Conservation (phyloP, 2,113 vertebrate species). For the human region DNA sequence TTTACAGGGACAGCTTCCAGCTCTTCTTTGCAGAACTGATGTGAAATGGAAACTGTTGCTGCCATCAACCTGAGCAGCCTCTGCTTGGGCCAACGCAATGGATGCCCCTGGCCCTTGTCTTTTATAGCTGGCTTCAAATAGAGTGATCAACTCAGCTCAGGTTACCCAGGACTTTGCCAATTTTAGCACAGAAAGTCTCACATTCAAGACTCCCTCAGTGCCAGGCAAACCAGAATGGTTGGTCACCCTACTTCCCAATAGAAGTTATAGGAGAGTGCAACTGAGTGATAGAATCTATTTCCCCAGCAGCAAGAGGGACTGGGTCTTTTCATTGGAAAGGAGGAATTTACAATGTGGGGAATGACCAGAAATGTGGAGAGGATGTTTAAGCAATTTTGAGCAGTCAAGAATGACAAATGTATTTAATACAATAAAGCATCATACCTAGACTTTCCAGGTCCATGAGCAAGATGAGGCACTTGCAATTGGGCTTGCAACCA, state of each 20-base stretch:
- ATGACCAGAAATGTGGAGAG: background rate
- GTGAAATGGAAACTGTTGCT: background rate
- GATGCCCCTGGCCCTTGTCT: background rate
- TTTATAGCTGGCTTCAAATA: background rate
- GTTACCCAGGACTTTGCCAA: background rate
- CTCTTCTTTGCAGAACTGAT: background rate
- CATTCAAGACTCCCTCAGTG: background rate
- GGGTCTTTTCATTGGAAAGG: background rate
- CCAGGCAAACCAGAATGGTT: background rate
- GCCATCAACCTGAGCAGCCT: background rate
- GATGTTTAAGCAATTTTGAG: background rate
- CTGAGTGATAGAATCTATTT: background rate
- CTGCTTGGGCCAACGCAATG: background rate
- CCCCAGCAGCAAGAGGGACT: background rate
- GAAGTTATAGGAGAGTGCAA: background rate
- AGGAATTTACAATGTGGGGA: background rate
- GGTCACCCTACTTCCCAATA: background rate
- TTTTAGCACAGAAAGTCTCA: background rate
- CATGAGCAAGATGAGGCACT: fast-evolving
- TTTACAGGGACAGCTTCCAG: background rate
- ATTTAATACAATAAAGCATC: background rate
- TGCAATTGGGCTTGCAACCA: background rate
- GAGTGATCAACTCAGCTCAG: background rate
- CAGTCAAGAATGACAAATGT: background rate
- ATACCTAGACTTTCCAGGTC: background rate